Conservation (phyloP, 1,140 invertebrate species). For the Ceratosolen fusciceps region DNA sequence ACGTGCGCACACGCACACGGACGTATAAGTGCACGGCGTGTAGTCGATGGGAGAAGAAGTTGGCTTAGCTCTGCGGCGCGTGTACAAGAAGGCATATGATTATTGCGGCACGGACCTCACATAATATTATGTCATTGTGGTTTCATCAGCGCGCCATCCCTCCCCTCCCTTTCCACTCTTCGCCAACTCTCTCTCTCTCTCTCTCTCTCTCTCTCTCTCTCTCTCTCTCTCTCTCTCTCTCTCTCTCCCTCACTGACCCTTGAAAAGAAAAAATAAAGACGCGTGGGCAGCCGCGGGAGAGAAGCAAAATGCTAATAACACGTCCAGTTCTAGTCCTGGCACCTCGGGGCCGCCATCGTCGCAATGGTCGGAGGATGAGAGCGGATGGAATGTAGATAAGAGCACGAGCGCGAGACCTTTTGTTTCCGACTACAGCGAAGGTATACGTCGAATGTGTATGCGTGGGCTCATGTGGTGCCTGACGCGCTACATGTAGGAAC, state of each 20-base stretch:
- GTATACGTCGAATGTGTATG: conserved; percentile 42
- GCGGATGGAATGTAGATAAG: conserved; percentile 45
- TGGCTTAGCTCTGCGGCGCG: neutral
- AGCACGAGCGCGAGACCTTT: conserved; percentile 23
- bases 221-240: neutral
- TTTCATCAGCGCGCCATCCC: conserved; percentile 51
- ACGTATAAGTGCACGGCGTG: neutral
- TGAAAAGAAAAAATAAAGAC: neutral
- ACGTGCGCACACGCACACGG: neutral
- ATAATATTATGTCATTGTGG: conserved; percentile 64
- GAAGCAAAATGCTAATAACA: conserved; percentile 58
- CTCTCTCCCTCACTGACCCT: neutral
- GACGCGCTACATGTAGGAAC: conserved; percentile 33
- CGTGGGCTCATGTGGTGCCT: conserved; percentile 34
- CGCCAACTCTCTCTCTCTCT: neutral
- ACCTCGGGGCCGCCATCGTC: conserved; percentile 45
- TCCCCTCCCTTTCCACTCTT: neutral
- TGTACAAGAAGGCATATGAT: conserved; percentile 53
- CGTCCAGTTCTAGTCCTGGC: conserved; percentile 58
- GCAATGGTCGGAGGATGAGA: conserved; percentile 10
- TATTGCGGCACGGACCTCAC: conserved; percentile 54
- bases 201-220: neutral
- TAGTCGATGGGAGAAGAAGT: conserved; percentile 28
- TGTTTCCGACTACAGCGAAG: neutral
- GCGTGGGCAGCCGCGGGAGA: conserved; percentile 21